Percentiles rank a stretch among this genome's conserved stretches.
Conservation (phyloP, 1,140 invertebrate species). For the Bombus soroeensis region DNA sequence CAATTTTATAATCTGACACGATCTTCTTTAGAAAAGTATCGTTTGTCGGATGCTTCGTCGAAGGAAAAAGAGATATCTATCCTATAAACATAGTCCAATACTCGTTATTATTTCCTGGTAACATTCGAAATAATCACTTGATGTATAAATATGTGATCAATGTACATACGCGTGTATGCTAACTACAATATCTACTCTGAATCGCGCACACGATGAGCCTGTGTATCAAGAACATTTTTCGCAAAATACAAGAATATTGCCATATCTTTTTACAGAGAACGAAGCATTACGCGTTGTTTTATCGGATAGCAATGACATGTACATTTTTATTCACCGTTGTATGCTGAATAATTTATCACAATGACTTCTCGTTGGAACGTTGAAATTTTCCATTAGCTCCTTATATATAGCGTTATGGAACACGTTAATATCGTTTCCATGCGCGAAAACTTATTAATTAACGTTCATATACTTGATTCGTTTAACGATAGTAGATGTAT, state of each 20-base stretch:
- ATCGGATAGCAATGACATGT: background rate
- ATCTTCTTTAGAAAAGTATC: no score
- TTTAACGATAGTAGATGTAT: background rate
- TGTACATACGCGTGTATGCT: slow-evolving; percentile 39
- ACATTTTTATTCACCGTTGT: background rate
- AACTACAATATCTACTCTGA: background rate
- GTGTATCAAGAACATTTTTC: background rate
- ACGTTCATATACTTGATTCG: slow-evolving; percentile 1
- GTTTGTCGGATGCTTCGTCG: background rate
- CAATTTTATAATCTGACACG: background rate
- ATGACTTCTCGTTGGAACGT: background rate
- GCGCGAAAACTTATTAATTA: background rate
- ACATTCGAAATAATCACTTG: slow-evolving; percentile 34
- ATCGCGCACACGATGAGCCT: background rate
- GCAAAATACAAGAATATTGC: background rate
- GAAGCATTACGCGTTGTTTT: background rate
- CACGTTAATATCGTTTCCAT: background rate
- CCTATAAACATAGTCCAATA: background rate
- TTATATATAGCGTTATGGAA: background rate
- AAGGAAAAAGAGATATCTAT: background rate
- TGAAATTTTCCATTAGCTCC: background rate
- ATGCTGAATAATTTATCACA: background rate
- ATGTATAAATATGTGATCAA: slow-evolving; percentile 44
- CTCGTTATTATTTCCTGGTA: slow-evolving; percentile 10
- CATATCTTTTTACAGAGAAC: slow-evolving; percentile 28